These are phyloP conservation scores for Hiodon tergisus DNA, from an alignment of 2,113 vertebrate species.

Conservation along the genomic window DNA sequence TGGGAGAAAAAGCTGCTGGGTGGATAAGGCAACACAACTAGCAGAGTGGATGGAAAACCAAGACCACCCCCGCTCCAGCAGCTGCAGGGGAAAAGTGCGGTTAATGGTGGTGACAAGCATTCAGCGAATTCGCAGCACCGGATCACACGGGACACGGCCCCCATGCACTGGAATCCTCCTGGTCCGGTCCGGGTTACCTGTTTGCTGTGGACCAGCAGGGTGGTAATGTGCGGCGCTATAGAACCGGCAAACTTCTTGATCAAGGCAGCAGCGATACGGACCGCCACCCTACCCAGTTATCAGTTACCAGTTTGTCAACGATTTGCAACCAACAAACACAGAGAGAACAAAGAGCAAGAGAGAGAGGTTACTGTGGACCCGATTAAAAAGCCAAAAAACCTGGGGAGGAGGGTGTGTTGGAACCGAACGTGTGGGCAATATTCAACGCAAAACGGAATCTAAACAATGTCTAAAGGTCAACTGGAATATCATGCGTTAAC, in stretches of 20 bases:
- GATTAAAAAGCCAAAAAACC: background rate
- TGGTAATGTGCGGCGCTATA: constrained; percentile 93
- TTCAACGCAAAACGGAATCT: too few species aligned
- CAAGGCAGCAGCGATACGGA: constrained; percentile 82
- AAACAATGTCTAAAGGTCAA: too few species aligned
- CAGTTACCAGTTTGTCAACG: constrained; percentile 3
- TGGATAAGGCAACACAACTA: background rate
- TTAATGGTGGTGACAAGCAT: constrained; percentile 23
- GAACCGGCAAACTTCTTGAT: constrained; percentile 86
- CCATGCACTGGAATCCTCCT: constrained; percentile 53
- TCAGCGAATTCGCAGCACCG: background rate
- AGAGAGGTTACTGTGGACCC: background rate
- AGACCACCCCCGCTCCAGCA: constrained; percentile 16
- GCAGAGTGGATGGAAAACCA: constrained; percentile 2
- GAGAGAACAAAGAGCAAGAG: constrained; percentile 1
- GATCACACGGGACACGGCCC: constrained; percentile 7
- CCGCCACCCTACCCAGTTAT: constrained; percentile 72
- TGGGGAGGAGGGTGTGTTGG: background rate
- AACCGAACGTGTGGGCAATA: too few species aligned
- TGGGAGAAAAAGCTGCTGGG: background rate
- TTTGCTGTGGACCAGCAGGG: constrained; percentile 92
- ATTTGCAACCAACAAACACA: background rate
- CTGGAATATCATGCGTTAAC: too few species aligned
- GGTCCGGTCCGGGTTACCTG: constrained; percentile 75
- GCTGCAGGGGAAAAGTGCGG: constrained; percentile 29